A percentile compares a stretch with the other conserved stretches of the same genome.
These are phyloP conservation scores for Steinernema khuongi DNA, from an alignment of 1,140 invertebrate species.

Conservation along the genomic window DNA sequence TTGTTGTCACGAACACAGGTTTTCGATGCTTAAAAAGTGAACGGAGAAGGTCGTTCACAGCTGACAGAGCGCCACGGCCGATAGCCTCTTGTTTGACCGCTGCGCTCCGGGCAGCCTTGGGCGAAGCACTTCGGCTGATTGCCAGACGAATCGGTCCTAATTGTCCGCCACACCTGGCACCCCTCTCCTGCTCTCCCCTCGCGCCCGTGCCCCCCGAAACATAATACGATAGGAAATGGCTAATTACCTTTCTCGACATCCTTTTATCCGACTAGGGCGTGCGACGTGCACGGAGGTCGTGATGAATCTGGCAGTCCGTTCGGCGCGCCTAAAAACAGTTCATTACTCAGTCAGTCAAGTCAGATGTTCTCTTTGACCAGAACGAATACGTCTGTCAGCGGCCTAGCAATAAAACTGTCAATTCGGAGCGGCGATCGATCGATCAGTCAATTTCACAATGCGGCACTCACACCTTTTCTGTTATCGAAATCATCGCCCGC, in stretches of 20 bases:
- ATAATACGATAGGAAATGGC: slow-evolving; percentile 8
- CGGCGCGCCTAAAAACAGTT: too few species aligned
- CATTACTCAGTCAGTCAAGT: not conserved
- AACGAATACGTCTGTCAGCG: not conserved
- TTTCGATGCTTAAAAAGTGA: too few species aligned
- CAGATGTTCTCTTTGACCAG: not conserved
- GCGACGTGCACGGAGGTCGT: too few species aligned
- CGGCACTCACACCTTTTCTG: slow-evolving; percentile 6
- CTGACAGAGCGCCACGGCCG: too few species aligned
- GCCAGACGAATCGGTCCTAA: not conserved
- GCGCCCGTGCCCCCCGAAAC: not conserved
- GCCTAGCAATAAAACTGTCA: too few species aligned
- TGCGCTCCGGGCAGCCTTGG: too few species aligned
- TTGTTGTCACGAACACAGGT: too few species aligned
- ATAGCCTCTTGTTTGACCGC: too few species aligned
- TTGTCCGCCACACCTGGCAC: not conserved
- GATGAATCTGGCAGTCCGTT: too few species aligned
- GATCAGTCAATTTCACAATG: not conserved
- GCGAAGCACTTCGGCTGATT: not conserved
- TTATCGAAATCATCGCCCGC: not conserved
- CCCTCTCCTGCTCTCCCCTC: not conserved
- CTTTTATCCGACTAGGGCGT: not conserved
- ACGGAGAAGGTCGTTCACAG: too few species aligned
- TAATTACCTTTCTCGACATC: slow-evolving; percentile 11
- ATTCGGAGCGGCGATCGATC: not conserved